A percentile compares a stretch with the other conserved stretches of the same genome.
These are phyloP conservation scores for Aythya baeri DNA, from an alignment of 2,113 vertebrate species.

Conservation along the genomic window DNA sequence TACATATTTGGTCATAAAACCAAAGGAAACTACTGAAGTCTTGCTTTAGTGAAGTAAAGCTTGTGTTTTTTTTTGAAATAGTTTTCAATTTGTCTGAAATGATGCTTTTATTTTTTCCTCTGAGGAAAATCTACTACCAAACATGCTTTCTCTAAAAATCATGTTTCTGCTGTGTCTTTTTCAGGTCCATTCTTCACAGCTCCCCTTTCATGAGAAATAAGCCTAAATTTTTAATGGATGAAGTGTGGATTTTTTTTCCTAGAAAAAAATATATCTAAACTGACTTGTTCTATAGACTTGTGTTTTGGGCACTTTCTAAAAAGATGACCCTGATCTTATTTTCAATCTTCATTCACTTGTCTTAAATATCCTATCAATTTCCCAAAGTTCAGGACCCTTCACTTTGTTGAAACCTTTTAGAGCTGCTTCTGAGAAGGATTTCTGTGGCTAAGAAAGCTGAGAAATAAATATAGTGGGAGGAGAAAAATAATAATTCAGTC, in stretches of 20 bases:
- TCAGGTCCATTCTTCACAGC: not conserved
- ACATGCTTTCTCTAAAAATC: not conserved
- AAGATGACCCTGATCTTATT: not conserved
- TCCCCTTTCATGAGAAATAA: not conserved
- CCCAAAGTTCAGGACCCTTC: not conserved
- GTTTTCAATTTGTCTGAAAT: not conserved
- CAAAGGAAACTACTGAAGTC: not conserved
- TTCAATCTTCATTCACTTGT: not conserved
- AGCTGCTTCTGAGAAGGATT: not conserved
- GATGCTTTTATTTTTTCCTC: not conserved
- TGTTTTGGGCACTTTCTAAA: not conserved
- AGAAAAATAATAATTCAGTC: not conserved
- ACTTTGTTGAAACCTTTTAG: not conserved
- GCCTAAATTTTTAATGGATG: not conserved
- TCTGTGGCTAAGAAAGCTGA: constrained; percentile 12
- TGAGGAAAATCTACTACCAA: not conserved
- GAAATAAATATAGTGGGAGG: not conserved
- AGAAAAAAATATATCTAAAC: not conserved
- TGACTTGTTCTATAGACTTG: not conserved
- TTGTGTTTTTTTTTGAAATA: not conserved
- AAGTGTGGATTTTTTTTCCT: not conserved
- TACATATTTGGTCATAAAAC: not conserved
- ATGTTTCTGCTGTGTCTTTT: not conserved
- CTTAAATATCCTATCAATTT: not conserved
- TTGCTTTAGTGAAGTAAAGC: not conserved